A percentile compares a stretch with the other conserved stretches of the same genome.
Conservation (phyloP, 1,140 invertebrate species). For the Drosophila sechellia region DNA sequence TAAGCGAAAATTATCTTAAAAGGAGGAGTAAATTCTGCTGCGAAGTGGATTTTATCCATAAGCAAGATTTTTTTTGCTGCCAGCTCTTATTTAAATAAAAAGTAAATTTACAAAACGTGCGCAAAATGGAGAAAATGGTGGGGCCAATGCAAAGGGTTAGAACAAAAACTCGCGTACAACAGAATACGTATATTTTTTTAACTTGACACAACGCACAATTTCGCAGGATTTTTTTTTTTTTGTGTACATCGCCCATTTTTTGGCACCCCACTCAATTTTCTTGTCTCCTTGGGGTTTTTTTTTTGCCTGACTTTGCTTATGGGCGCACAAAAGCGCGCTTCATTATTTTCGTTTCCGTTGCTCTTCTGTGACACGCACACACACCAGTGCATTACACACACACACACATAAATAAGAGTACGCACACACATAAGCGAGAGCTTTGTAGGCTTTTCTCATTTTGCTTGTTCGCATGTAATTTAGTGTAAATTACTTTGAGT, state of each 20-base stretch:
- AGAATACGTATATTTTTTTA: slow-evolving; percentile 37
- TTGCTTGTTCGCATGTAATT: slow-evolving; percentile 73
- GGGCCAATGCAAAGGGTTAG: slow-evolving; percentile 38
- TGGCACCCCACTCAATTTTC: slow-evolving; percentile 36
- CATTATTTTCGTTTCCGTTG: slow-evolving; percentile 72
- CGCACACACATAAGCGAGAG: slow-evolving; percentile 17
- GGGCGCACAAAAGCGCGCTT: slow-evolving; percentile 72
- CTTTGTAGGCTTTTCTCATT: slow-evolving; percentile 59
- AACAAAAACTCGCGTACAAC: slow-evolving; percentile 36
- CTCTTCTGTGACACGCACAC: slow-evolving; percentile 51
- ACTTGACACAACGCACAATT: slow-evolving; percentile 53
- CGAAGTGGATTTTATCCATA: slow-evolving; percentile 37
- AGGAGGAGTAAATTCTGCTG: background rate
- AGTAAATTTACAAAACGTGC: slow-evolving; percentile 73
- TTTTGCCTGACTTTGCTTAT: slow-evolving; percentile 47
- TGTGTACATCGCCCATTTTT: background rate
- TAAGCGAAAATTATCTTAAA: slow-evolving; percentile 47
- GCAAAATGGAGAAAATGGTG: slow-evolving; percentile 41
- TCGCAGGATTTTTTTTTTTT: slow-evolving; percentile 18
- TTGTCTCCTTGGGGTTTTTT: slow-evolving; percentile 36
- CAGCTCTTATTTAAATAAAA: slow-evolving; percentile 61
- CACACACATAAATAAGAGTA: slow-evolving; percentile 15
- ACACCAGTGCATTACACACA: slow-evolving; percentile 9
- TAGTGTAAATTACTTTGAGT: slow-evolving; percentile 76
- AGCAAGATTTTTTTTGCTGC: slow-evolving; percentile 37